A percentile compares a stretch with the other conserved stretches of the same genome.
Conservation (phyloP, 2,113 vertebrate genomes). For the Catagonus wagneri region DNA sequence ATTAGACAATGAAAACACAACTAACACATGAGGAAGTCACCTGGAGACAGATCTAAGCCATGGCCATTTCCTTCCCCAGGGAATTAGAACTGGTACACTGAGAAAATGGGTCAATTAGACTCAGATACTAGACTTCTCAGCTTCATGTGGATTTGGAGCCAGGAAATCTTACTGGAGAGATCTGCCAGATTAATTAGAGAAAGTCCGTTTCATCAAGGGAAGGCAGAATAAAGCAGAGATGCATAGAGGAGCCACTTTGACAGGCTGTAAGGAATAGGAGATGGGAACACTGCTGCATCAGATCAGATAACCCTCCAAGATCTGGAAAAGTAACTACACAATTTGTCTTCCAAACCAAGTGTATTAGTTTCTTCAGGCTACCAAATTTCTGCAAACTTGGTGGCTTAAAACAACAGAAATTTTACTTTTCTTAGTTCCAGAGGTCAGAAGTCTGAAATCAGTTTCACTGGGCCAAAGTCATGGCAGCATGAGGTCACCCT, state of each 20-base stretch:
- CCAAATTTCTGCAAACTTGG: background rate
- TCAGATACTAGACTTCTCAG: background rate
- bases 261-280: background rate
- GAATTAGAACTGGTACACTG: background rate
- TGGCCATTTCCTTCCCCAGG: background rate
- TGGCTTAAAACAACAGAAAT: background rate
- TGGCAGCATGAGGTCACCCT: background rate
- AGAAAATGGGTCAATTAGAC: background rate
- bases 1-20: background rate
- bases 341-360: background rate
- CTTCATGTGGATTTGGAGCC: background rate
- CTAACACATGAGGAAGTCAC: background rate
- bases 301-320: background rate
- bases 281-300: too few relatives aligned
- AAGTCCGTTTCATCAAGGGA: background rate
- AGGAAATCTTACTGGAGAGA: background rate
- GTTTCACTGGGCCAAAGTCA: background rate
- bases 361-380: background rate
- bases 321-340: background rate
- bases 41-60: background rate
- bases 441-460: background rate
- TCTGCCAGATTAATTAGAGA: background rate
- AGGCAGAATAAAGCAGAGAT: background rate
- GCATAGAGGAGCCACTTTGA: background rate
- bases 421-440: background rate